phyloP scores from a whole-genome alignment of 2,797 vertebrate genomes.

The Eulemur rubriventer region DNA sequence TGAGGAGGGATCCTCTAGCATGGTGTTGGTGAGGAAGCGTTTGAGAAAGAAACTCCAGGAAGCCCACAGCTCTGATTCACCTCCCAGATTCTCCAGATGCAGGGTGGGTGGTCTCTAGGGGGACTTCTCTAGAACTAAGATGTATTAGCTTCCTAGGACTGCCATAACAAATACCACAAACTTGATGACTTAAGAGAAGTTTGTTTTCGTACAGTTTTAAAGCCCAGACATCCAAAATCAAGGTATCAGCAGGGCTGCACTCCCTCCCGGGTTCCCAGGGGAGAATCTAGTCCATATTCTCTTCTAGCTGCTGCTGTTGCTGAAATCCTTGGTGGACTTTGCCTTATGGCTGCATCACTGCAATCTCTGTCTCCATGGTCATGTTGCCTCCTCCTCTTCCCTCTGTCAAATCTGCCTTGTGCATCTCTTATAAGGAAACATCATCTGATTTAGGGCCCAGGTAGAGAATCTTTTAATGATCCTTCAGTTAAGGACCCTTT shows the following conservation, averaged over 20 bases:
- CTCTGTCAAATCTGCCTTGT: constrained; percentile 1
- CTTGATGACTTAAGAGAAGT: background rate
- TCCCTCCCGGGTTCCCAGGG: background rate
- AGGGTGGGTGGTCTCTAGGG: background rate
- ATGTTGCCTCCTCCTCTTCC: background rate
- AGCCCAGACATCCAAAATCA: background rate
- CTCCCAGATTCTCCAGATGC: background rate
- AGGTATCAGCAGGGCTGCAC: background rate
- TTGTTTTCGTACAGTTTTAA: background rate
- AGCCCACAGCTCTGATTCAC: background rate
- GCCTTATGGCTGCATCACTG: background rate
- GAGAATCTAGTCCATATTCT: background rate
- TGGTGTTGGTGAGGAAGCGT: background rate
- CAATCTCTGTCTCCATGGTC: background rate
- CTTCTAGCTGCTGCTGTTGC: background rate
- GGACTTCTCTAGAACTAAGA: background rate
- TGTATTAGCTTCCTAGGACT: background rate
- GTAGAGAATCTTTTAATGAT: background rate
- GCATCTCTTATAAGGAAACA: background rate
- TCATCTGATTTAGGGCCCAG: background rate
- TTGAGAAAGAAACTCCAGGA: background rate
- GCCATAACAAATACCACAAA: background rate
- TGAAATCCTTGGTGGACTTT: background rate
- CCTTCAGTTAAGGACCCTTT: background rate
- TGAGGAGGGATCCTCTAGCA: background rate